phyloP scores from a whole-genome alignment of 1,140 invertebrate species.

The Drosophila rhopaloa region DNA sequence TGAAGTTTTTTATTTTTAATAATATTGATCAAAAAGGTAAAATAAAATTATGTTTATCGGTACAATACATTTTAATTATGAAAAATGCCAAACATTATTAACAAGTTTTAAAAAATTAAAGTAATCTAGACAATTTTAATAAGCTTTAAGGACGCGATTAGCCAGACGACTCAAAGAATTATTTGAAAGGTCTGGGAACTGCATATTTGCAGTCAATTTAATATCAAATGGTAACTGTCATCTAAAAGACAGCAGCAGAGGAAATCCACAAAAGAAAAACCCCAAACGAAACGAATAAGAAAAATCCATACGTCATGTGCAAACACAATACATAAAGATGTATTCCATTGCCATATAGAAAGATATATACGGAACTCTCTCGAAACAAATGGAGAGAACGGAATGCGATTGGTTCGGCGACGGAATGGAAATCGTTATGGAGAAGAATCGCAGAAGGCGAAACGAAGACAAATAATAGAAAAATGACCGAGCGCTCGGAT shows the following conservation, averaged over 20 bases:
- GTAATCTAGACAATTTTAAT: too few species aligned
- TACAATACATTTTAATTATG: too few species aligned
- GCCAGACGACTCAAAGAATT: not conserved
- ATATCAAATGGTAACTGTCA: conserved; percentile 37
- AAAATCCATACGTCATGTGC: conserved; percentile 38
- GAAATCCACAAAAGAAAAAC: conserved; percentile 25
- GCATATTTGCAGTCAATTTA: conserved; percentile 34
- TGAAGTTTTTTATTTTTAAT: too few species aligned
- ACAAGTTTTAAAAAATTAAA: too few species aligned
- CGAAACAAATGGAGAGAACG: conserved; percentile 41
- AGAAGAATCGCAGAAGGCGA: conserved; percentile 48
- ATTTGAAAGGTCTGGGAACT: conserved; percentile 4
- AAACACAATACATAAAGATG: conserved; percentile 36
- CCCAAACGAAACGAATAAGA: conserved; percentile 24
- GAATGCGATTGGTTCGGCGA: conserved; percentile 50
- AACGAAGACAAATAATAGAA: conserved; percentile 57
- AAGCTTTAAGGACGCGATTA: too few species aligned
- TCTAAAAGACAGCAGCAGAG: conserved; percentile 2
- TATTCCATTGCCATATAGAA: conserved; percentile 6
- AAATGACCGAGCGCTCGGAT: conserved; percentile 26
- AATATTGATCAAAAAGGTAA: too few species aligned
- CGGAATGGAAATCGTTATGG: conserved; percentile 39
- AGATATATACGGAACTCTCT: conserved; percentile 14
- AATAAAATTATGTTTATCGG: too few species aligned
- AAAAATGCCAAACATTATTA: too few species aligned